Base-by-base conservation (phyloP, 1,140 invertebrate species). In the Eumeta japonica region DNA sequence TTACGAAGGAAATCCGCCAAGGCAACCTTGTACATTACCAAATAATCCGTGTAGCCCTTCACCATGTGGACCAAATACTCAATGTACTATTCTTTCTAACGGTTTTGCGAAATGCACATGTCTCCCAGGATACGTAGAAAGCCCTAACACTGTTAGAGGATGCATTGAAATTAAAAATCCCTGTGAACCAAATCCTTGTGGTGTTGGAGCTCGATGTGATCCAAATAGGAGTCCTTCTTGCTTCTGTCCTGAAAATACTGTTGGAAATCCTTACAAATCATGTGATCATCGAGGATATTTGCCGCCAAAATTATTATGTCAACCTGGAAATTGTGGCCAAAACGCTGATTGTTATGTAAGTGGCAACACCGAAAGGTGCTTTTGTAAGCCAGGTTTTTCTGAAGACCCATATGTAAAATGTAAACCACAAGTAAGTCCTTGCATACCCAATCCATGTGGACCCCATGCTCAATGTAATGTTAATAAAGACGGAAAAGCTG, bases 41-140 rank as follows among this genome's bases (percentile, higher is more conserved):
- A 75, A 70, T 32, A 88, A 88, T 55, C 88, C 89, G 1, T 94
- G 91, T 51, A 82, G 86, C 43, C 86, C 89, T 11, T 91, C 87
- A 19, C 89, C 89, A 1, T 94, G 90, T 60, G 91, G 90, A 9
- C 88, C 88, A 2, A 93, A 93, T 52, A 93, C 91, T 2, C 85
- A 90, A 54, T 94, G 91, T 55, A 79, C 86, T 1, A 75, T 90
- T 12, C 61, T 90, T 10, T 75, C 78, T n/a, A 91, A 90, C 55
- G 89, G 90, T 24, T 88, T 90, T 55, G 83, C 89, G 0, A 90
- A 92, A 64, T 94, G 91, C 59, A 91, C 88, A 1, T 94, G 90
- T 55, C 74, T 91, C 37, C 77, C 83, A 39, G 89, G 89, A 12
- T 92, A 83, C 57, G 78, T 92, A 10, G 90, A 92, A 72, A 89